Percentiles rank a stretch among this genome's conserved stretches.
phyloP scores from a whole-genome alignment of 2,888 invertebrate genomes.

The Erebia aethiops region DNA sequence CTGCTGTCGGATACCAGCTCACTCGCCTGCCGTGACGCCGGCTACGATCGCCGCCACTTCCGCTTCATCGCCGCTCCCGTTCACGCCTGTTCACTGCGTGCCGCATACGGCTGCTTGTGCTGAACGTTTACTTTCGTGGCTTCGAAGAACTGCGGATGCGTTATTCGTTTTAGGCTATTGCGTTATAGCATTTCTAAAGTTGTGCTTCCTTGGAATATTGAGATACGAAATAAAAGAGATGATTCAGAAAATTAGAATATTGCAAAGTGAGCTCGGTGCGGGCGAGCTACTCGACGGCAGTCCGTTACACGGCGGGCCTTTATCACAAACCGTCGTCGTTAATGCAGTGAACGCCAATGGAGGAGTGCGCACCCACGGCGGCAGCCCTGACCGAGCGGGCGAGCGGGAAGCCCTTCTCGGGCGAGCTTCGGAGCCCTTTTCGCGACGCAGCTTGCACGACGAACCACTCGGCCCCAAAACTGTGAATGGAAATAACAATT shows the following conservation, averaged over 20 bases:
- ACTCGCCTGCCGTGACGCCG: slow-evolving; percentile 74
- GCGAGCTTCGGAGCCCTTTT: slow-evolving; percentile 74
- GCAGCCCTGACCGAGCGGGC: slow-evolving; percentile 81
- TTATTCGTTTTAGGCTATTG: slow-evolving; percentile 93
- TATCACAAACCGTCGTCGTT: slow-evolving; percentile 76
- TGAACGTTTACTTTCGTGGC: slow-evolving; percentile 88
- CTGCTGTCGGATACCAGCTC: slow-evolving; percentile 74
- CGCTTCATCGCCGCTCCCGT: slow-evolving; percentile 62
- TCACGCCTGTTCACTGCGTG: slow-evolving; percentile 71
- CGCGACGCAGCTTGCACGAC: slow-evolving; percentile 70
- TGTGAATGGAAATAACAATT: slow-evolving; percentile 89
- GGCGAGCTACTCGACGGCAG: slow-evolving; percentile 75
- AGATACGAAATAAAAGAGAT: slow-evolving; percentile 94
- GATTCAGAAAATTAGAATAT: slow-evolving; percentile 94
- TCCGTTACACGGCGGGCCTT: slow-evolving; percentile 74
- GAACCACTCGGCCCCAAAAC: slow-evolving; percentile 84
- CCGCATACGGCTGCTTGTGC: slow-evolving; percentile 86
- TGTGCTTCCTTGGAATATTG: slow-evolving; percentile 93
- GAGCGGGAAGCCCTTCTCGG: slow-evolving; percentile 84
- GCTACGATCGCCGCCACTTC: slow-evolving; percentile 73
- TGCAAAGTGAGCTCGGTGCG: slow-evolving; percentile 86
- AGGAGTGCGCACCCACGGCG: slow-evolving; percentile 81
- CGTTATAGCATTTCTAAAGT: slow-evolving; percentile 93
- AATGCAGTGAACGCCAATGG: slow-evolving; percentile 83
- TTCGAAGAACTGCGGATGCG: slow-evolving; percentile 90